Conservation (phyloP, 1,140 invertebrate genomes). For the Tetraneura akinire region DNA sequence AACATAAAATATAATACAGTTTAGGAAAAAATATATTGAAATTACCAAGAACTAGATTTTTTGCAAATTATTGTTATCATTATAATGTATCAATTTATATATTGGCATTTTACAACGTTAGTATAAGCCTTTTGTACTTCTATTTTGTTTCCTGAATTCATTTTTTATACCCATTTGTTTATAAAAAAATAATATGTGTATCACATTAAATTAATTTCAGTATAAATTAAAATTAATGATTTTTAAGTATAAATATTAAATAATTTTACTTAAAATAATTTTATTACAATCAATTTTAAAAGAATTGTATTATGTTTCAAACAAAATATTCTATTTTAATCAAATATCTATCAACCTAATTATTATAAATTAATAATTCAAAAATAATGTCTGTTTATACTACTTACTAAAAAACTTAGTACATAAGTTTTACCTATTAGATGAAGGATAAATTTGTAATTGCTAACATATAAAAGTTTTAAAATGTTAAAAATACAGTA, state of each 20-base stretch:
- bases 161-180: background rate
- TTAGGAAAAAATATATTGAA: background rate
- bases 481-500: background rate
- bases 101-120: constrained; percentile 41
- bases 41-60: background rate
- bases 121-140: constrained; percentile 29
- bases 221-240: background rate
- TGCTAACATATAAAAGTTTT: constrained; percentile 5
- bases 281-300: background rate
- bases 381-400: background rate
- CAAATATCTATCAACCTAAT: background rate
- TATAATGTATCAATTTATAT: background rate
- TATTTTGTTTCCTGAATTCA: background rate
- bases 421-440: background rate
- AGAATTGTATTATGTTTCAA: background rate
- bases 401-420: background rate
- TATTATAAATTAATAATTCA: background rate
- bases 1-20: background rate
- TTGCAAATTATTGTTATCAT: constrained; percentile 4
- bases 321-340: background rate
- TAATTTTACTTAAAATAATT: background rate
- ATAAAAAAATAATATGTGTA: background rate
- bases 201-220: constrained; percentile 4
- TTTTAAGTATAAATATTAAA: background rate
- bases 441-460: constrained; percentile 17